Base-by-base conservation (phyloP, 2,113 vertebrate species). In the Entomyzon cyanotis region DNA sequence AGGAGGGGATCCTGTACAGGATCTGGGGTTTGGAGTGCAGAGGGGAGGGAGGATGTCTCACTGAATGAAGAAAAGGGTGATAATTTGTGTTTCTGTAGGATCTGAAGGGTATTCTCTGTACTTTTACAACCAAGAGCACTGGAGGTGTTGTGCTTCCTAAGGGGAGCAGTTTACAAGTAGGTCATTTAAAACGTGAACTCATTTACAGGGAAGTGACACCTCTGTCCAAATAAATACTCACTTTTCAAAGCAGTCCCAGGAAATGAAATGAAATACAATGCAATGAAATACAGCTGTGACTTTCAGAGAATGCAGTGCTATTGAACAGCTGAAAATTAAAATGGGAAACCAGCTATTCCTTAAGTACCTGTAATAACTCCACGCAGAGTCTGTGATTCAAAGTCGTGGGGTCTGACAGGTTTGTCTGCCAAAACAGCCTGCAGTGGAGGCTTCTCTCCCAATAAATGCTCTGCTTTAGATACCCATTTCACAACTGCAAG, bases 321-420 rank as follows among this genome's bases (percentile, higher is more conserved):
- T 71, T 75, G 94, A 95, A 70, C 62, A 89, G 78, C 69, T 91
- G 84, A 82, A 91, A 71, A 90, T 80, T 71, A 87, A 90, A 94
- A 94, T 49, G 83, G 71, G 49, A 95, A 95, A 47, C 46, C 75
- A 53, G 83, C 80, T 85, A 89, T 91, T 95, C 82, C 91, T 90
- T 84, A 81, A 97, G 79, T 81, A 90, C 50, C 85, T 88, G 68
- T 64, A 84, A 74, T 63, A 92, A 91, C 89, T 96, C 79, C 94
- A 84, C 69, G 53, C 21, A 59, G 82, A 87, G 89, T 35, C 82
- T 22, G 53, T 84, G 74, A 77, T 71, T 89, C 81, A 53, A 31
- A 79, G 90, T 82, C 95, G 30, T 31, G 52, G 63, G 84, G 94
- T 53, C 59, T 84, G 94, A 44, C 78, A 90, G 73, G 69, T 89